Percentiles rank a stretch among this genome's conserved stretches.
Evolutionary conservation across 2,888 invertebrate species (phyloP).

Genomic region (Apamea monoglypha): DNA sequence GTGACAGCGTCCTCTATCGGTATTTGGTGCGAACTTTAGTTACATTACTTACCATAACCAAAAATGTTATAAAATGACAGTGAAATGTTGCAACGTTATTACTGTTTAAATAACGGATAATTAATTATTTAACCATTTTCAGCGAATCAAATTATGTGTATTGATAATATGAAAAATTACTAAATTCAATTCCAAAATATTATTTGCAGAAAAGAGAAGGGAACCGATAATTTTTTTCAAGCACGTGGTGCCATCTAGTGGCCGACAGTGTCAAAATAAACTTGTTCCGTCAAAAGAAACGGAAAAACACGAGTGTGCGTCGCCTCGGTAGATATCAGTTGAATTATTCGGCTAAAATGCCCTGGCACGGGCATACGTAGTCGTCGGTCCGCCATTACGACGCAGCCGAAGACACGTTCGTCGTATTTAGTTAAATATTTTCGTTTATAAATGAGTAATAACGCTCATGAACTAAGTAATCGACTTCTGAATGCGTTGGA

Average conservation of each 20-base stretch:
- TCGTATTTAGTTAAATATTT: slow-evolving; percentile 91
- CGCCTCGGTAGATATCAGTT: slow-evolving; percentile 90
- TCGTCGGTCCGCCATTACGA: slow-evolving; percentile 91
- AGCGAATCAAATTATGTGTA: accelerated
- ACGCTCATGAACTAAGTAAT: slow-evolving; percentile 97
- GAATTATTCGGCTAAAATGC: slow-evolving; percentile 91
- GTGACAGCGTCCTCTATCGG: slow-evolving; percentile 67
- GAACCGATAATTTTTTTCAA: neutral
- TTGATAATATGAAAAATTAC: neutral
- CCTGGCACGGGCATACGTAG: slow-evolving; percentile 91
- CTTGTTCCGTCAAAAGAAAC: slow-evolving; percentile 89
- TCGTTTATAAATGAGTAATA: slow-evolving; percentile 94
- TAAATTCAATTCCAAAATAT: neutral
- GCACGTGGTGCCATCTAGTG: slow-evolving; percentile 78
- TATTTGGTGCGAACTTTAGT: neutral
- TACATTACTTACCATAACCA: slow-evolving; percentile 40
- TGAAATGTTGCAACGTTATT: slow-evolving; percentile 42
- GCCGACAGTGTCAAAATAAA: slow-evolving; percentile 68
- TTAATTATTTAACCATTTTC: neutral
- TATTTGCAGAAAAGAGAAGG: neutral
- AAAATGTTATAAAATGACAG: slow-evolving; percentile 34
- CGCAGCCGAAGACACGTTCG: slow-evolving; percentile 91
- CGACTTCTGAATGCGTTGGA: slow-evolving; percentile 99
- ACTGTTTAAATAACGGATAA: neutral
- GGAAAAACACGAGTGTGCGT: slow-evolving; percentile 90